Base-by-base conservation (phyloP, 2,113 vertebrate species). In the Chaetodon auriga region DNA sequence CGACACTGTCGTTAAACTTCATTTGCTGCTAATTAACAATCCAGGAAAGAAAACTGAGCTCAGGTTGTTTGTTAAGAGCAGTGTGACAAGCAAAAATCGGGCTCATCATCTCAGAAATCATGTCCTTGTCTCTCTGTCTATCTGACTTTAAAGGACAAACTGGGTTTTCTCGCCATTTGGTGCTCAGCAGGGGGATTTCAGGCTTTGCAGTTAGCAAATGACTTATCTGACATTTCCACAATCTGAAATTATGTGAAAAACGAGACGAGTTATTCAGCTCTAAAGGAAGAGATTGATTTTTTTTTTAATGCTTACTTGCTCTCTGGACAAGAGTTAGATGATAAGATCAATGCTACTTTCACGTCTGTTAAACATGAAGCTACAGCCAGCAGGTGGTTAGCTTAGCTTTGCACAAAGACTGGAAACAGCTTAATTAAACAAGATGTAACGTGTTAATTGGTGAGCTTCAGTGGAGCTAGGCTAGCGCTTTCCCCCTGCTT, bases 151-250 rank as follows among this genome's bases (percentile, higher is more conserved):
- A 71, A 63, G 68, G 41, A 53, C 63, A n/a, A 30, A 45, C 65
- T 51, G 35, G 61, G 21, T 72, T 70, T 77, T 68, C 79, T 82
- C 68, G 18, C 75, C 74, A 71, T 60, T 69, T 75, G 64, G 23
- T 30, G 64, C 80, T 46, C 84, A 79, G 75, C 69, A 58, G 80
- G 63, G 36, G 64, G 57, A 64, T 43, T 68, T 58, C 53, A 61
- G 68, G 25, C 73, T 10, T 14, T 66, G 35, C 73, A 55, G 66
- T 36, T 41, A 18, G 65, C 45, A 1, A 25, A 49, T 78, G 57
- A 70, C 82, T 80, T 68, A 23, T 71, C 36, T 85, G 78, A 77
- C 83, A 81, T 69, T 68, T 86, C 38, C 48, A 18, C 55, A 13
- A 13, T 57, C 48, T 49, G 38, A 71, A 55, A 3, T 55, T 3